Evolutionary conservation across 1,140 invertebrate species (phyloP).

Genomic region (Asobara japonica): DNA sequence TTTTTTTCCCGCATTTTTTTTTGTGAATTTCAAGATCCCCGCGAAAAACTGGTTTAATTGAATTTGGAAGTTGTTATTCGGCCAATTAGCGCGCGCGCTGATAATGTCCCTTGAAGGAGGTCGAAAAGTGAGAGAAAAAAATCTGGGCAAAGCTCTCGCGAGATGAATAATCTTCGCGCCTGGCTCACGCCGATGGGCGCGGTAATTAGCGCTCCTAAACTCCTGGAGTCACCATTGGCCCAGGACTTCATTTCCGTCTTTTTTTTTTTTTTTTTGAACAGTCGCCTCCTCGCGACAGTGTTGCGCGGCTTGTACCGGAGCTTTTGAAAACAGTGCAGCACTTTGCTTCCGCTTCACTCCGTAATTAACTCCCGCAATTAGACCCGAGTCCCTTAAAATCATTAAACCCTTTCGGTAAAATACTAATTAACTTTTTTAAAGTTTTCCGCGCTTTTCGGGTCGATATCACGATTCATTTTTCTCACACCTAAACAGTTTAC

Average conservation of each 20-base stretch:
- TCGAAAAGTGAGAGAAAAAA: background rate
- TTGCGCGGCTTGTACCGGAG: background rate
- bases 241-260: slow-evolving; percentile 2
- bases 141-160: background rate
- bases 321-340: background rate
- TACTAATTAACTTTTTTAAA: background rate
- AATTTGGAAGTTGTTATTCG: no score
- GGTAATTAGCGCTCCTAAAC: slow-evolving; percentile 1
- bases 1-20: no score
- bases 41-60: no score
- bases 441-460: background rate
- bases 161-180: slow-evolving; percentile 4
- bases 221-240: background rate
- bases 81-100: background rate
- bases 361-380: slow-evolving; percentile 11
- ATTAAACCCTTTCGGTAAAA: background rate
- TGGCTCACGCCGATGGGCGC: background rate
- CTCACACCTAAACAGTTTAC: no score
- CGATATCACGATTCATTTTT: background rate
- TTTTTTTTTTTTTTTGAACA: background rate
- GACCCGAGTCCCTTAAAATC: background rate
- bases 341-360: background rate
- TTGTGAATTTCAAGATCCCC: no score
- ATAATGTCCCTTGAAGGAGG: background rate
- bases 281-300: background rate